These are phyloP conservation scores for Alectura lathami DNA, from an alignment of 2,113 vertebrate genomes.

Conservation along the genomic window DNA sequence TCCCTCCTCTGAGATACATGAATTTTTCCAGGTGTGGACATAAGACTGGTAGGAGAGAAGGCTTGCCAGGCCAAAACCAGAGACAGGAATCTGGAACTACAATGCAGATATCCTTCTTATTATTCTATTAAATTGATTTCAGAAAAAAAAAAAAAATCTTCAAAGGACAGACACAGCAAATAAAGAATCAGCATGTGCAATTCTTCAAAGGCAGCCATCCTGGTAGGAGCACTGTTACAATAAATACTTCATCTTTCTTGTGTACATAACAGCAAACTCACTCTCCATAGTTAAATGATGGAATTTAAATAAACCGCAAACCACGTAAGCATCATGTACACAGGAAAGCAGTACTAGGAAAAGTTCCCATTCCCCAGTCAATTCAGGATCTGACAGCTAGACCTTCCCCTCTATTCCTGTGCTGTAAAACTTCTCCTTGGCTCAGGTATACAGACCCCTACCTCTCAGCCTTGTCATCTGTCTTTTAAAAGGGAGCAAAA, in stretches of 20 bases:
- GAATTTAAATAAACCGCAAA: neutral
- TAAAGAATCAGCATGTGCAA: neutral
- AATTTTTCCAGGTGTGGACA: neutral
- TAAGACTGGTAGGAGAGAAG: neutral
- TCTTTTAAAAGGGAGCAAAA: neutral
- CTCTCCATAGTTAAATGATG: neutral
- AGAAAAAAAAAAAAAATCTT: neutral
- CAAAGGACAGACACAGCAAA: neutral
- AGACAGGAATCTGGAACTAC: neutral
- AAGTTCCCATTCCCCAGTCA: neutral
- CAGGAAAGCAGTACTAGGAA: neutral
- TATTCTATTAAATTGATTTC: neutral
- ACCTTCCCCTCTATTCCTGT: neutral
- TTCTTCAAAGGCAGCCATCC: neutral
- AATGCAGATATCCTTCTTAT: neutral
- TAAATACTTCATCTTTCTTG: neutral
- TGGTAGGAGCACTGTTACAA: neutral
- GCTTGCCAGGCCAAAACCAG: neutral
- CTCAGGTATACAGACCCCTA: neutral
- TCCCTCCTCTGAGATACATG: neutral
- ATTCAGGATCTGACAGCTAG: neutral
- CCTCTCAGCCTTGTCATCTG: neutral
- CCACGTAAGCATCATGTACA: neutral
- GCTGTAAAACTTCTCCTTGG: neutral
- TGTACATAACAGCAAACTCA: neutral